Base-by-base conservation (phyloP, 53 echinoderm and acorn worm species). In the Pentamera pediparva region DNA sequence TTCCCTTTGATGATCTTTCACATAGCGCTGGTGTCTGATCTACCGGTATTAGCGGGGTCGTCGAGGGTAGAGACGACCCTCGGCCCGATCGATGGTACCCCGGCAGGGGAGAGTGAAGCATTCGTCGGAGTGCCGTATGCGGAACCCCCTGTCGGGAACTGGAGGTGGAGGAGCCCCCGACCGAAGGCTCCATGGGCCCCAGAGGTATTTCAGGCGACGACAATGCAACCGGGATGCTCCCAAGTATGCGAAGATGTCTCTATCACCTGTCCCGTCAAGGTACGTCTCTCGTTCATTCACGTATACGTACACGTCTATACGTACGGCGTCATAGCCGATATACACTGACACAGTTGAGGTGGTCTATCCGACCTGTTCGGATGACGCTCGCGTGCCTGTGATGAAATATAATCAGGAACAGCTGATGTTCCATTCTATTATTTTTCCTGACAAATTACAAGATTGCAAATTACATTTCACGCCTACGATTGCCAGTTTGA, bases 211-310 rank as follows among this genome's bases (percentile, higher is more conserved):
- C 50, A 72, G 19, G 73, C 73, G 25, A 78, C 28, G 7, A 49
- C 50, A 12, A 37, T 51, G 32, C 51, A 65, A 5, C 65, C 65
- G 5, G 78, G 52, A n/a, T 78, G 78, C 36, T 33, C 50, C 10
- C 78, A 78, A 65, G 26, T 78, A 1, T 78, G 78, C 30, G 37
- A 65, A 20, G 78, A 78, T 37, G 17, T 59, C 5, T 54, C 65
- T 4, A 50, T 36, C 32, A 35, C 35, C 6, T 78, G 78, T 26
- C 78, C 78, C 11, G 12, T 12, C 8, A 54, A 65, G 53, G 78
- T 78, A 40, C 28, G 47, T 31, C n/a, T 19, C 28, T n/a, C 18
- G 28, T 31, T 26, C 28, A 1, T 0, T 7, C 12, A 45, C 0
- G 47, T 15, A 15, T 12, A 1, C 13, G 12, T 45, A n/a, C 12